Conservation (phyloP, 2,797 vertebrate species). For the Helostoma temminkii region DNA sequence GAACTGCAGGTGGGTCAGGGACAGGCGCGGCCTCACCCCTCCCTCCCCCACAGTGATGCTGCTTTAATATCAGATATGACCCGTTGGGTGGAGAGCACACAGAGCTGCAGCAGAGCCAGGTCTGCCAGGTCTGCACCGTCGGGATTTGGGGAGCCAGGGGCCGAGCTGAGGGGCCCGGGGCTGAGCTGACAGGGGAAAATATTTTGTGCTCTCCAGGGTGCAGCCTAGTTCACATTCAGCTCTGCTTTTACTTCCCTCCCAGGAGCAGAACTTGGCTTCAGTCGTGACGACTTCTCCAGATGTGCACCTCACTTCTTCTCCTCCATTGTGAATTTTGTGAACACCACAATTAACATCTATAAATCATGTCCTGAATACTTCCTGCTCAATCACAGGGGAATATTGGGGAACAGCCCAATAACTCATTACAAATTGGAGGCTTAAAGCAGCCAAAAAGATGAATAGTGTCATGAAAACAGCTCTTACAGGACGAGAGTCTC, state of each 20-base stretch:
- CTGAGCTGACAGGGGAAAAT: constrained; percentile 82
- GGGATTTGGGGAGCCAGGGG: constrained; percentile 56
- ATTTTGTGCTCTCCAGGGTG: constrained; percentile 82
- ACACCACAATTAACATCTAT: constrained; percentile 85
- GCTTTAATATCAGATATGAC: constrained; percentile 81
- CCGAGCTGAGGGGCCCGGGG: constrained; percentile 58
- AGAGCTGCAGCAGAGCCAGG: constrained; percentile 67
- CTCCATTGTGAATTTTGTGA: constrained; percentile 82
- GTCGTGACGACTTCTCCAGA: constrained; percentile 84
- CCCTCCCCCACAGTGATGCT: constrained; percentile 67
- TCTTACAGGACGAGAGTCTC: constrained; percentile 64
- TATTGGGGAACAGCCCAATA: constrained; percentile 81
- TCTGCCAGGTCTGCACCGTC: constrained; percentile 63
- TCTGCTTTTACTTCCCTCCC: constrained; percentile 82
- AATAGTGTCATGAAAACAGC: constrained; percentile 71
- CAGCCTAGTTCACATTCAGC: constrained; percentile 83
- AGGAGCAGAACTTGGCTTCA: constrained; percentile 84
- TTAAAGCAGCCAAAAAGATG: constrained; percentile 76
- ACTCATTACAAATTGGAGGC: constrained; percentile 82
- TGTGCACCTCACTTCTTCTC: constrained; percentile 79
- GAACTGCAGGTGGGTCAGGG: constrained; percentile 78
- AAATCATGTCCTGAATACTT: constrained; percentile 86
- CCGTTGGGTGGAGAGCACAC: constrained; percentile 71
- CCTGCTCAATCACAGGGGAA: constrained; percentile 82
- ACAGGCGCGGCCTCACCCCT: constrained; percentile 70